A percentile compares a stretch with the other conserved stretches of the same genome.
These are phyloP conservation scores for Camponotus floridanus DNA, from an alignment of 1,140 invertebrate species.

Conservation along the genomic window DNA sequence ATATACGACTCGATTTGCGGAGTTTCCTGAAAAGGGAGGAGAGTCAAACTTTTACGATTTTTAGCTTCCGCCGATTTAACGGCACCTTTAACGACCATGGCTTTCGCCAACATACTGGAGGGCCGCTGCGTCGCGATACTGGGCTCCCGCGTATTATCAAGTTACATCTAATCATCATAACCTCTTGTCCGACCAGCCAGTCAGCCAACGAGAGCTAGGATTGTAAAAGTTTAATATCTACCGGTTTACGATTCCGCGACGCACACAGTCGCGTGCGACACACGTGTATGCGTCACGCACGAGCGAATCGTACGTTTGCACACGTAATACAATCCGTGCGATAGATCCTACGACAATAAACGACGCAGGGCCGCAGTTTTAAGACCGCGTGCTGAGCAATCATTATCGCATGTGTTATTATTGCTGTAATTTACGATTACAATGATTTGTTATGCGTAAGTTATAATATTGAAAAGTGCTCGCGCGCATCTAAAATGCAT, in stretches of 20 bases:
- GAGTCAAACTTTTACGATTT: conserved; percentile 81
- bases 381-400: not conserved
- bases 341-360: conserved; percentile 26
- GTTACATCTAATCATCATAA: conserved; percentile 87
- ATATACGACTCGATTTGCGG: conserved; percentile 30
- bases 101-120: conserved; percentile 74
- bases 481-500: not conserved
- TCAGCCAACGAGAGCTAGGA: conserved; percentile 75
- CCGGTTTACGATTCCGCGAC: conserved; percentile 84
- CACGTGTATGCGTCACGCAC: conserved; percentile 38
- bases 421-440: not conserved
- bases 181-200: conserved; percentile 80
- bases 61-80: conserved; percentile 84
- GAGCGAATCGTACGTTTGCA: conserved; percentile 41
- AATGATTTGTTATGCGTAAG: not conserved
- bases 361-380: not conserved
- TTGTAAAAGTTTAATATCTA: conserved; percentile 86
- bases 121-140: conserved; percentile 49
- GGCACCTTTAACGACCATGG: conserved; percentile 83
- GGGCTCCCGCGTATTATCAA: conserved; percentile 81
- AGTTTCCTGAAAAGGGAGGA: conserved; percentile 43
- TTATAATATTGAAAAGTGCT: not conserved
- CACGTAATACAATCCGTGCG: conserved; percentile 40
- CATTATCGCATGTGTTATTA: not conserved
- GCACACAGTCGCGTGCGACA: conserved; percentile 62